A percentile compares a stretch with the other conserved stretches of the same genome.
These are phyloP conservation scores for Caranx melampygus DNA, from an alignment of 2,113 vertebrate species.

Conservation along the genomic window DNA sequence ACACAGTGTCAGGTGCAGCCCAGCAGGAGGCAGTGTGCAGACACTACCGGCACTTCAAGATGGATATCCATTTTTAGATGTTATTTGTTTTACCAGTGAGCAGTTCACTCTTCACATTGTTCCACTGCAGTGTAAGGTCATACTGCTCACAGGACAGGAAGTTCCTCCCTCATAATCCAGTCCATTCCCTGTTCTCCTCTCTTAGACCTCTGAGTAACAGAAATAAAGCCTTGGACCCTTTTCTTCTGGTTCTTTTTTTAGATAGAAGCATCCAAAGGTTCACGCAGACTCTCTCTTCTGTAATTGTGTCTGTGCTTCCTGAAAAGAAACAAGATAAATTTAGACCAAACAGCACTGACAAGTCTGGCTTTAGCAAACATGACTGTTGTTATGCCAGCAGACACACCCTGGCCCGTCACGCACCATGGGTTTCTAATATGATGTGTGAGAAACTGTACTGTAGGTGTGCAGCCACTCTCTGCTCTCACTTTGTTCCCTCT, in stretches of 20 bases:
- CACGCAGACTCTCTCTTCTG: conserved; percentile 73
- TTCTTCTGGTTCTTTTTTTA: conserved; percentile 26
- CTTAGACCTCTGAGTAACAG: conserved; percentile 25
- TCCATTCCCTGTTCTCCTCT: conserved; percentile 24
- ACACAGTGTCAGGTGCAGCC: conserved; percentile 30
- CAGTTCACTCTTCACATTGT: conserved; percentile 61
- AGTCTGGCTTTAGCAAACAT: conserved; percentile 24
- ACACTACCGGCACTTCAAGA: conserved; percentile 27
- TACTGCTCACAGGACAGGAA: conserved; percentile 60
- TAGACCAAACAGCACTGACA: conserved; percentile 46
- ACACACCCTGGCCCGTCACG: conserved; percentile 38
- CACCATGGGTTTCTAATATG: conserved; percentile 19
- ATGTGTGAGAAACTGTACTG: conserved; percentile 25
- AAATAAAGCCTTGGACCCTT: neutral
- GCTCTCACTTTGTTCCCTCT: conserved; percentile 33
- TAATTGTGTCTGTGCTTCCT: conserved; percentile 65
- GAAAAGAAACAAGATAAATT: conserved; percentile 48
- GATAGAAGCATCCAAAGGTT: conserved; percentile 68
- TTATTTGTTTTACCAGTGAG: conserved; percentile 24
- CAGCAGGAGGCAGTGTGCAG: conserved; percentile 54
- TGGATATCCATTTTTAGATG: conserved; percentile 12
- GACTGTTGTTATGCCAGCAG: conserved; percentile 59
- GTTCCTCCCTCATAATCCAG: conserved; percentile 14
- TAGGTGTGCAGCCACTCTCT: conserved; percentile 20
- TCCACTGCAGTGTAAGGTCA: conserved; percentile 51